Percentiles rank a stretch among this genome's conserved stretches.
Conservation (phyloP, 1,140 invertebrate species). For the Lethocerus indicus region DNA sequence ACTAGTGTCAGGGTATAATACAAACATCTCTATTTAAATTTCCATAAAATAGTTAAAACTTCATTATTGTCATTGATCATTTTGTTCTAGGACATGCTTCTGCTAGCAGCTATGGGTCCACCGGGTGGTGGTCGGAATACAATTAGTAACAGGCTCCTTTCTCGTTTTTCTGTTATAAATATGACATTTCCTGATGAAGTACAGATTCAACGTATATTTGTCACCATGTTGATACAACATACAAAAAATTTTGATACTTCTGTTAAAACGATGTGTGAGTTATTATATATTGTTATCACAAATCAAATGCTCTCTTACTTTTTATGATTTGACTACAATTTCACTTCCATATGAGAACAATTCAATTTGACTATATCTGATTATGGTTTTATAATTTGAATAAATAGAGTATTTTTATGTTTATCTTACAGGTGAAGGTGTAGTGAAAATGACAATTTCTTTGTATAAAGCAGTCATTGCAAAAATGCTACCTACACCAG, state of each 20-base stretch:
- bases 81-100: conserved; percentile 44
- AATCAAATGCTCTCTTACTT: too few relatives aligned
- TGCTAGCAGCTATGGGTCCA: conserved; percentile 61
- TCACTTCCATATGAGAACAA: too few relatives aligned
- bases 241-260: conserved; percentile 50
- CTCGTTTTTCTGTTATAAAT: conserved; percentile 63
- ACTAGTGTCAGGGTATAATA: conserved; percentile 41
- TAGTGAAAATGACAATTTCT: conserved; percentile 50
- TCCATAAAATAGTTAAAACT: neutral
- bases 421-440: conserved; percentile 21
- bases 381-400: too few relatives aligned
- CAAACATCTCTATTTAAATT: neutral
- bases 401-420: neutral
- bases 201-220: conserved; percentile 62
- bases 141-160: conserved; percentile 55
- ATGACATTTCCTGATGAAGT: conserved; percentile 61
- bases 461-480: conserved; percentile 49
- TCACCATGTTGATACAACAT: conserved; percentile 65
- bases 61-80: neutral
- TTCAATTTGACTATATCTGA: too few relatives aligned
- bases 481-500: conserved; percentile 65
- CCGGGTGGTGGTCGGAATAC: conserved; percentile 62
- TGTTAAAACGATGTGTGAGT: conserved; percentile 45
- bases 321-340: too few relatives aligned
- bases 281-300: too few relatives aligned